phyloP scores from a whole-genome alignment of 2,797 vertebrate species.

The Prunella strophiata region DNA sequence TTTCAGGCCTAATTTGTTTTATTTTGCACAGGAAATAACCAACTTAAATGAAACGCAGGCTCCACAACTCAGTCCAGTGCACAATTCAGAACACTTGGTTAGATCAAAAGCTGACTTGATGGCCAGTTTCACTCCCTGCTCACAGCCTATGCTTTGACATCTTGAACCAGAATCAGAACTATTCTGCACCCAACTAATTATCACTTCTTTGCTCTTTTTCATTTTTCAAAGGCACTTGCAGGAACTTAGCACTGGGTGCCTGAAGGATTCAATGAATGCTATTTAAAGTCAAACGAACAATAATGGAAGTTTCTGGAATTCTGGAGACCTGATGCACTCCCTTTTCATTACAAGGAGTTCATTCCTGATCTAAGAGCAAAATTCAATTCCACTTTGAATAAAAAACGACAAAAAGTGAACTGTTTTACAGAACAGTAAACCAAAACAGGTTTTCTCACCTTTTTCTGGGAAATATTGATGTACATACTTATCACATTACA shows the following conservation, averaged over 20 bases:
- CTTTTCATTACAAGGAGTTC: not conserved
- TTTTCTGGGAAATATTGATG: not conserved
- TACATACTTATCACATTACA: not conserved
- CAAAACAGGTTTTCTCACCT: not conserved
- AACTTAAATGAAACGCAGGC: not conserved
- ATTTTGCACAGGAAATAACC: not conserved
- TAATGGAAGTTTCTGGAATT: not conserved
- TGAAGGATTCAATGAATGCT: not conserved
- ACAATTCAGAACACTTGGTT: not conserved
- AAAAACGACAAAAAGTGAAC: not conserved
- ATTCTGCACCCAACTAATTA: not conserved
- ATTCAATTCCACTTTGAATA: not conserved
- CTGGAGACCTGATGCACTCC: not conserved
- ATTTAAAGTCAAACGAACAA: not conserved
- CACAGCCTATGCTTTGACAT: not conserved
- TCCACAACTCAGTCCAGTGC: not conserved
- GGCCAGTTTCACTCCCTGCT: not conserved
- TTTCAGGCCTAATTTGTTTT: not conserved
- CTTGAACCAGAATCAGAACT: not conserved
- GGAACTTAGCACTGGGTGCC: not conserved
- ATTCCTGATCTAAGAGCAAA: not conserved
- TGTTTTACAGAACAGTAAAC: not conserved
- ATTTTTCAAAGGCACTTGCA: not conserved
- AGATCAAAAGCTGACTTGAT: not conserved
- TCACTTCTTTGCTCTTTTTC: not conserved